Evolutionary conservation across 2,888 invertebrate species (phyloP), one percentile per base, ranked within the genome.

Genomic region (Clanis bilineata): DNA sequence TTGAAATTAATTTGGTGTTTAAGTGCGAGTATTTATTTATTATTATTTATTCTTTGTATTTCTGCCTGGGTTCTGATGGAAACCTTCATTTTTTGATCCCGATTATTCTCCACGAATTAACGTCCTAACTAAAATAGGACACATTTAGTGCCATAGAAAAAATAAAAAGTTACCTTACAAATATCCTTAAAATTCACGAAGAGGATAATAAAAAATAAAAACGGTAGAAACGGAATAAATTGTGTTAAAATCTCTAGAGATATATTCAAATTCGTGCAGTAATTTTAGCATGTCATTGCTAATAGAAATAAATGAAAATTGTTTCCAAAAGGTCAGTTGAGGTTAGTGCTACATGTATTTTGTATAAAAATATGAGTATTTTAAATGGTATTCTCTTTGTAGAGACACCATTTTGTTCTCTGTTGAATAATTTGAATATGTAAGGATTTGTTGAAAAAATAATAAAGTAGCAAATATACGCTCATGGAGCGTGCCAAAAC

Each of bases 401-500:
- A 5, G 15, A 25, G 15, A 25, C 1, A 47, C 25, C 1, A 9
- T 9, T n/a, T 15, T 15, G 25, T 47, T n/a, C 47, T 47, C 3
- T 47, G n/a, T 6, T n/a, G 2, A 25, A 32, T 15, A 32, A 32
- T 51, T 51, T 51, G 51, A 28, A 21, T 51, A 18, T 51, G 47
- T 28, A 15, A 18, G 51, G 28, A 32, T 18, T 9, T 9, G 28
- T 32, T 51, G 51, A 32, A 51, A 51, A 18, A 32, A 28, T 32
- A 51, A 51, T 51, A 51, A 32, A 51, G 32, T 32, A 28, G n/a
- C 28, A 18, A 28, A 51, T 18, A 21, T 51, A 51, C 32, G 51
- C 12, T 51, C 25, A 47, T 25, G 51, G 18, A 51, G 51, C 51
- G 51, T 32, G 51, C 51, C 51, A 51, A 28, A 32, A 51, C 18